A percentile compares a stretch with the other conserved stretches of the same genome.
These are phyloP conservation scores for Scortum barcoo DNA, from an alignment of 2,113 vertebrate genomes.

Conservation along the genomic window DNA sequence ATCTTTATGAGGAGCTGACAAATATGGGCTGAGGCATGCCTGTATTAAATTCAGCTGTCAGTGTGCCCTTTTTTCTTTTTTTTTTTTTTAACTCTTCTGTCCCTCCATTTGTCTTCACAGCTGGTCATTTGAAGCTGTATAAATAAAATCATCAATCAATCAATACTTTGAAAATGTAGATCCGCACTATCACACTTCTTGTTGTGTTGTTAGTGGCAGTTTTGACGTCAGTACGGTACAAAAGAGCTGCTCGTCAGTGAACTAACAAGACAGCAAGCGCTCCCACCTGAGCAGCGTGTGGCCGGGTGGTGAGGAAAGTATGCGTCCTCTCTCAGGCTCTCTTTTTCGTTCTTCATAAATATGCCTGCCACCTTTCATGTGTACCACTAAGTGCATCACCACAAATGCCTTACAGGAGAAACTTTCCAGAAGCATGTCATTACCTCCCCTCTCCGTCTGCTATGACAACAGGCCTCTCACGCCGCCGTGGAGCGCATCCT, in stretches of 20 bases:
- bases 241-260: neutral
- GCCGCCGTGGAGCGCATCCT: neutral
- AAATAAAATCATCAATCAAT: neutral
- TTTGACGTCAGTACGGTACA: neutral
- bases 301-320: neutral
- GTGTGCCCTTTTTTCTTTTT: neutral
- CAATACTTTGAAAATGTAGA: neutral
- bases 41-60: constrained; percentile 2
- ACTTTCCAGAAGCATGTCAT: neutral
- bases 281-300: neutral
- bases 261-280: neutral
- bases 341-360: neutral
- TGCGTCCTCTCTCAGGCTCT: neutral
- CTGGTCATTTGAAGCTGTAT: neutral
- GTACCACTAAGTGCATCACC: neutral
- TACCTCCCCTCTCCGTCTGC: neutral
- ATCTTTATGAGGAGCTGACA: neutral
- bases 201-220: neutral
- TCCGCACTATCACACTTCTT: neutral
- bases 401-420: neutral
- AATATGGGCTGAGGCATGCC: too few relatives aligned
- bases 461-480: neutral
- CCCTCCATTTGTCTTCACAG: neutral
- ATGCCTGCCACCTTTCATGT: neutral
- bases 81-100: too few relatives aligned